Base-by-base conservation (phyloP, 2,113 vertebrate genomes). In the Globicephala melas region DNA sequence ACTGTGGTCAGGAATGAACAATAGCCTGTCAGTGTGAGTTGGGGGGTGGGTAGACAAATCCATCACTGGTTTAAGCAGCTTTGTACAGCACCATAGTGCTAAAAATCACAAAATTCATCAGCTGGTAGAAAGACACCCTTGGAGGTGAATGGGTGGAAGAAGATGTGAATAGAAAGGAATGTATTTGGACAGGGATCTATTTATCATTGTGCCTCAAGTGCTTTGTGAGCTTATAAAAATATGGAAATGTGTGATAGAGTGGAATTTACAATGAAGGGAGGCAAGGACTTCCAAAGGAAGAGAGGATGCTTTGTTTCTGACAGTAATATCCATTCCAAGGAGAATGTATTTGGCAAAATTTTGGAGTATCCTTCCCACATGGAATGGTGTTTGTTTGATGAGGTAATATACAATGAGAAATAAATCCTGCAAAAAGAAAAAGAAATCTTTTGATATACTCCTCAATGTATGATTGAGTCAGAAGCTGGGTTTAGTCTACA, bases 41-140 rank as follows among this genome's bases (percentile, higher is more conserved):
- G 6, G 41, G 11, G 41, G 9, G 26, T 20, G 58, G 25, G 58
- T 12, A 53, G 41, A 80, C 33, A 67, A 36, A 88, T 84, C 33
- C 10, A 41, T 92, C 90, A 63, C 5, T 41, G 80, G 8, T 60
- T 55, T 67, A 62, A 85, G 80, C 80, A 83, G 68, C 80, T 83
- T 60, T 88, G 70, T 2, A 4, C 41, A 36, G 53, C 53, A 73
- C 83, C 33, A 5, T 23, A 44, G 47, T 47, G 91, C 87, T 94
- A 79, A 96, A 67, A 91, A 92, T 85, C 81, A 77, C 80, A 73
- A 41, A 84, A 73, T 93, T 38, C 76, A 85, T 97, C 89, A 92
- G 44, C 74, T 10, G 28, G 65, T 70, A 65, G 74, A 94, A 92
- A 88, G 91, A 73, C 23, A 70, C 12, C 18, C 25, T 73, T 83